phyloP scores from a whole-genome alignment of 2,797 vertebrate genomes.

The Tokudaia muenninki region DNA sequence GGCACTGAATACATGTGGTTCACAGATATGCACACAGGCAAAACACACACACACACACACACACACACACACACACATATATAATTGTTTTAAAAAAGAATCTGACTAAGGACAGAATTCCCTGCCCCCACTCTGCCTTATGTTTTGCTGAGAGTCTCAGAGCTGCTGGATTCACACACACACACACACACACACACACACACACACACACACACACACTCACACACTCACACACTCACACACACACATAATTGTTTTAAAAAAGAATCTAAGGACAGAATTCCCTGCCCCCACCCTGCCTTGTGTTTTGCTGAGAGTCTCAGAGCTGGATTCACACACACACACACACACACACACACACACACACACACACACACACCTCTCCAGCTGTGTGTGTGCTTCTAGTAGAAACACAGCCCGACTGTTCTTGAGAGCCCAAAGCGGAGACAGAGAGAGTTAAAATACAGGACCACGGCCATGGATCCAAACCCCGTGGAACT shows the following conservation, averaged over 20 bases:
- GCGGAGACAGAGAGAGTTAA: background rate
- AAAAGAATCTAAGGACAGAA: background rate
- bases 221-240: too few relatives aligned
- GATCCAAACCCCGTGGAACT: background rate
- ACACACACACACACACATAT: too few relatives aligned
- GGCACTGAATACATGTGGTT: background rate
- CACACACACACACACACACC: background rate
- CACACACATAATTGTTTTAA: too few relatives aligned
- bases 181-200: background rate
- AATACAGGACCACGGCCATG: fast-evolving
- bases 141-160: background rate
- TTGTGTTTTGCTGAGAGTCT: constrained; percentile 3
- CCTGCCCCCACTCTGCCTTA: background rate
- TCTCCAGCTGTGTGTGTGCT: background rate
- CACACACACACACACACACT: background rate
- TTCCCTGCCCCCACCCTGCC: background rate
- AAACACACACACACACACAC: background rate
- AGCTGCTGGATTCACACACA: background rate
- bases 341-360: background rate
- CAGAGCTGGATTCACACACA: too few relatives aligned
- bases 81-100: background rate
- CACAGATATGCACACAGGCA: too few relatives aligned
- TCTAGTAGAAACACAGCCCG: background rate
- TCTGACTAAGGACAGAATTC: background rate
- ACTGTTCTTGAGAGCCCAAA: background rate